Evolutionary conservation across 2,113 vertebrate species (phyloP), one percentile per base, ranked within the genome.

Genomic region (Mustela nigripes): DNA sequence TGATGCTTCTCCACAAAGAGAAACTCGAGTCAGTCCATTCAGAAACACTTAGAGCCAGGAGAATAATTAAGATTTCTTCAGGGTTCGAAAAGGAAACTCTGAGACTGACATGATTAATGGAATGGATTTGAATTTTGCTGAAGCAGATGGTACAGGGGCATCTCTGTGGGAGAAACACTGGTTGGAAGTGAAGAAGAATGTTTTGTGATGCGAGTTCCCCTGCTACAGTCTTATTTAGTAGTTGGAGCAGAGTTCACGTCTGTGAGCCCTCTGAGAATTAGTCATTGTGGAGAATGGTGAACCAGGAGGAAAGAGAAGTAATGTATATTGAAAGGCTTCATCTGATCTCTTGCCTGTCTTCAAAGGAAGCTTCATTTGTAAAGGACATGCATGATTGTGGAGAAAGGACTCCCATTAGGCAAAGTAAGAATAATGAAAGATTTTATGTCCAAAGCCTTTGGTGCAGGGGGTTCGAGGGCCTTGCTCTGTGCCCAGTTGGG

Each of bases 271-370:
- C 48, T 50, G 93, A 97, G 97, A 98, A 97, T 96, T 89, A 95
- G 84, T 67, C 84, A 86, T 81, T 89, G 71, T 89, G 42, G 86
- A 92, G 80, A 89, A 74, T 45, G 88, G 88, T 67, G 96, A 89
- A 76, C 88, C 45, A 78, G 84, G 76, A 97, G 97, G 97, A 98
- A 98, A 90, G 87, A 91, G 88, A 88, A 96, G 95, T 79, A 90
- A 96, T 95, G 95, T 96, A 96, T 96, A 97, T 93, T 79, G 92
- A 95, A 97, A 96, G 95, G 88, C 95, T 98, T 97, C 95, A 97
- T 96, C 94, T 94, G 97, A 98, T 95, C 95, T 96, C 97, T 96
- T 95, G 97, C 80, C 82, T 95, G 84, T 97, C 95, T 98, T 98
- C 95, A 97, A 97, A 98, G 94, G 95, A 85, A 89, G 80, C 60